These are phyloP conservation scores for Pyrrhura leucotis DNA, from an alignment of 2,797 vertebrate genomes.

Conservation along the genomic window DNA sequence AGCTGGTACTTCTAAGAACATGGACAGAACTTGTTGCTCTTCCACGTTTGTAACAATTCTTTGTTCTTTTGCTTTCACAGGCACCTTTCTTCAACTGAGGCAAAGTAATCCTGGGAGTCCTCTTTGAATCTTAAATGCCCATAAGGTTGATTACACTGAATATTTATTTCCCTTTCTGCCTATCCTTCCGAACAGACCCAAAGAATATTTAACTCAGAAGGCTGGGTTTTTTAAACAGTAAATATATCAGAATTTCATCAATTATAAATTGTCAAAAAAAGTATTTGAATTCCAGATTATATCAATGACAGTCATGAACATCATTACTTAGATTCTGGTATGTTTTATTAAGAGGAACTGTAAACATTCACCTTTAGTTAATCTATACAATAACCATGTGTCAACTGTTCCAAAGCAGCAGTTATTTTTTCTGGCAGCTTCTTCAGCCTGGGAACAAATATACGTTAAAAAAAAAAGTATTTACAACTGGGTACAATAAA, in stretches of 20 bases:
- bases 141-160: background rate
- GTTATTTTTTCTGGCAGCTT: slow-evolving; percentile 83
- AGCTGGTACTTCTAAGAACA: background rate
- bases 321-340: background rate
- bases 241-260: background rate
- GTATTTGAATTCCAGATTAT: background rate
- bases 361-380: slow-evolving; percentile 87
- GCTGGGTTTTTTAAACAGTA: background rate
- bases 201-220: background rate
- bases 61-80: background rate
- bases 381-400: slow-evolving; percentile 91
- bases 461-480: background rate
- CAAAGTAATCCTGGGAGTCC: background rate
- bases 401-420: slow-evolving; percentile 96
- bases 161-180: background rate
- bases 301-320: background rate
- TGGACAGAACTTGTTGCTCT: background rate
- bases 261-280: background rate
- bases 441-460: slow-evolving; percentile 77
- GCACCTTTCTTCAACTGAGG: background rate
- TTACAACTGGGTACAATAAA: background rate
- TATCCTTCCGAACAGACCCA: background rate
- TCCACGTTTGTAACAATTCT: background rate
- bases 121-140: background rate
- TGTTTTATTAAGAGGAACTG: background rate